Conservation (phyloP, 2,797 vertebrate species). For the Rousettus madagascariensis region DNA sequence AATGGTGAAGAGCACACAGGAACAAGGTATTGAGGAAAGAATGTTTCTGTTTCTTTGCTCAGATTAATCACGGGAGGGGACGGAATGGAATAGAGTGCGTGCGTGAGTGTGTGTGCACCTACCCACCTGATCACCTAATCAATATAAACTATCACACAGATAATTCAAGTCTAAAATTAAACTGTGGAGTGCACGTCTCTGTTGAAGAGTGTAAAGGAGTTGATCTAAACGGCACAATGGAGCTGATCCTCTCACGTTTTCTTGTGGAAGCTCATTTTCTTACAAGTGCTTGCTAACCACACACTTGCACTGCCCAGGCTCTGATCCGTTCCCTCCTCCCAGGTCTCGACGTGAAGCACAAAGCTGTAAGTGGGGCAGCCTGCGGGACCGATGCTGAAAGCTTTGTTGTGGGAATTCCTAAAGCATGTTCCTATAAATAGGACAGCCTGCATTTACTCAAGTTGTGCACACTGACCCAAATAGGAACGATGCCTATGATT, state of each 20-base stretch:
- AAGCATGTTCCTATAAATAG: slow-evolving; percentile 67
- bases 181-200: not conserved
- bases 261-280: slow-evolving; percentile 53
- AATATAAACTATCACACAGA: slow-evolving; percentile 11
- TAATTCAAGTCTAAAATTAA: not conserved
- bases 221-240: not conserved
- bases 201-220: not conserved
- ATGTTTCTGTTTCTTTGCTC: not conserved
- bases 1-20: not conserved
- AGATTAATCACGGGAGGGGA: not conserved
- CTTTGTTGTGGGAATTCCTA: slow-evolving; percentile 73
- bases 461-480: slow-evolving; percentile 71
- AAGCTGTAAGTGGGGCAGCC: slow-evolving; percentile 63
- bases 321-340: not conserved
- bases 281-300: slow-evolving; percentile 47
- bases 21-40: not conserved
- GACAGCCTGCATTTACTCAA: not conserved
- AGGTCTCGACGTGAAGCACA: not conserved
- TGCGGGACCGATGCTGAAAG: slow-evolving; percentile 3
- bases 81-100: not conserved
- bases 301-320: slow-evolving; percentile 26
- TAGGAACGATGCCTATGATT: slow-evolving; percentile 43
- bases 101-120: not conserved
- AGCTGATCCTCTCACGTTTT: slow-evolving; percentile 66
- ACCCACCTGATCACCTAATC: not conserved